A percentile compares a stretch with the other conserved stretches of the same genome.
phyloP scores from a whole-genome alignment of 1,140 invertebrate species.

The Drosophila sucinea region DNA sequence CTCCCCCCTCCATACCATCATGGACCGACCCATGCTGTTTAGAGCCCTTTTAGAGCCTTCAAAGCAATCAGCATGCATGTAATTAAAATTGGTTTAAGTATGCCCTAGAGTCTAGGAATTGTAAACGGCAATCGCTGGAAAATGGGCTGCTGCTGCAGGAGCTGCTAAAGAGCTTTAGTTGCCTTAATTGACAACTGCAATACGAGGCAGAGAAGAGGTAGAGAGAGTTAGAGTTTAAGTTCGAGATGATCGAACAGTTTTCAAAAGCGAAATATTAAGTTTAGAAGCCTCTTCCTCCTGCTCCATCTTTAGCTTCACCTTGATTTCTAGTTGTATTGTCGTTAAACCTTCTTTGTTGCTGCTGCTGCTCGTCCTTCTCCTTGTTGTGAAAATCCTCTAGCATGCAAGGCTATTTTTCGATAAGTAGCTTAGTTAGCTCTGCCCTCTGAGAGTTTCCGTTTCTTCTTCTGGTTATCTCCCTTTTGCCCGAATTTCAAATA shows the following conservation, averaged over 20 bases:
- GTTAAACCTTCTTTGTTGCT: slow-evolving; percentile 31
- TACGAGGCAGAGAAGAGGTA: not conserved
- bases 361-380: not conserved
- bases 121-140: slow-evolving; percentile 14
- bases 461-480: not conserved
- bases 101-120: slow-evolving; percentile 30
- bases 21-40: not conserved
- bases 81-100: slow-evolving; percentile 75
- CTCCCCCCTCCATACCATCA: not conserved
- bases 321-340: not conserved
- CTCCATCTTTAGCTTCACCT: too few species aligned
- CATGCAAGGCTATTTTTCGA: slow-evolving; percentile 53
- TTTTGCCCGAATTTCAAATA: slow-evolving; percentile 38
- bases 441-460: not conserved
- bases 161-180: slow-evolving; percentile 5
- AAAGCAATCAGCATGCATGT: slow-evolving; percentile 67
- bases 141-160: not conserved
- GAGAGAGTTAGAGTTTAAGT: too few species aligned
- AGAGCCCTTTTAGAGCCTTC: slow-evolving; percentile 34
- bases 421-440: slow-evolving; percentile 71
- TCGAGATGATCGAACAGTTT: too few species aligned
- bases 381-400: not conserved
- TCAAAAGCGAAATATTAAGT: too few species aligned
- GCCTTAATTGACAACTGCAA: not conserved
- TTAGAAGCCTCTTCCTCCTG: too few species aligned